phyloP scores from a whole-genome alignment of 2,888 invertebrate species.

The Drosophila rubida region DNA sequence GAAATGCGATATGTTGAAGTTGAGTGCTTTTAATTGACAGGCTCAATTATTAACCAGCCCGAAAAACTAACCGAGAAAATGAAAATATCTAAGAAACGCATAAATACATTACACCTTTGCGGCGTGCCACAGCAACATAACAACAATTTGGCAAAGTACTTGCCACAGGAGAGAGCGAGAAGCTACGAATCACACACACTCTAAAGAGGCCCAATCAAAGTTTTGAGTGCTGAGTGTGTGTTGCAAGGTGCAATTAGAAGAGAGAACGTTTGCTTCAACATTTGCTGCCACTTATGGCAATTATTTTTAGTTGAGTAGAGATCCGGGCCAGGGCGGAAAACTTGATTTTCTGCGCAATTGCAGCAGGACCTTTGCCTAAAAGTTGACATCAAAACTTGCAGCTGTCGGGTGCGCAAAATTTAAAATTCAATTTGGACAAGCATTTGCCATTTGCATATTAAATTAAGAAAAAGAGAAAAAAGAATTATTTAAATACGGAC shows the following conservation, averaged over 20 bases:
- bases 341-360: slow-evolving; percentile 69
- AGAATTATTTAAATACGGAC: slow-evolving; percentile 51
- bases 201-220: neutral
- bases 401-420: slow-evolving; percentile 37
- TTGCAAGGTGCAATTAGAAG: slow-evolving; percentile 58
- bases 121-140: neutral
- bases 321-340: slow-evolving; percentile 21
- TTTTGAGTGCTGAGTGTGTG: neutral
- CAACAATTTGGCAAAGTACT: neutral
- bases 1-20: neutral
- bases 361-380: slow-evolving; percentile 34
- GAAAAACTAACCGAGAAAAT: neutral
- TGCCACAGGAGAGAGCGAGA: neutral
- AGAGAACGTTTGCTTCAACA: slow-evolving; percentile 37
- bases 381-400: slow-evolving; percentile 32
- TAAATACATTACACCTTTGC: neutral
- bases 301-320: slow-evolving; percentile 27
- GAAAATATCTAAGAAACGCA: neutral
- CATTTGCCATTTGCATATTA: slow-evolving; percentile 74
- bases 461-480: slow-evolving; percentile 63
- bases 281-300: slow-evolving; percentile 35
- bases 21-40: too few relatives aligned
- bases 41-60: neutral
- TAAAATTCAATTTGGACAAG: slow-evolving; percentile 62
- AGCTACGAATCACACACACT: neutral